A percentile compares a stretch with the other conserved stretches of the same genome.
Conservation (phyloP, 2,113 vertebrate genomes). For the Dolichotis patagonum region DNA sequence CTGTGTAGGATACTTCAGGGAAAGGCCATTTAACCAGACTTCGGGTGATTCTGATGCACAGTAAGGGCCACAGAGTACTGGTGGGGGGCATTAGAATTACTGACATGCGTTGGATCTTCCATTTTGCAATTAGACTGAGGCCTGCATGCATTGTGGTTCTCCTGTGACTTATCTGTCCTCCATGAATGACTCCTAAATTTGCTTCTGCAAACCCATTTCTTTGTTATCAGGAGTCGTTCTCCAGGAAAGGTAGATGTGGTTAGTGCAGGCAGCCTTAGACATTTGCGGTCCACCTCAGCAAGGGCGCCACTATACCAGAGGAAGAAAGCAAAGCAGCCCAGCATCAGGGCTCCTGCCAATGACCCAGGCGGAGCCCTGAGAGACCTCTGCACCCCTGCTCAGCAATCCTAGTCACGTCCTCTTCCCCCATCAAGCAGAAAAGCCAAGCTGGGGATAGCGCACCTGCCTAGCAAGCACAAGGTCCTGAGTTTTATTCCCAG, state of each 20-base stretch:
- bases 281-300: background rate
- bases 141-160: fast-evolving
- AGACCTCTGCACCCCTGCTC: background rate
- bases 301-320: background rate
- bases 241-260: background rate
- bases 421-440: background rate
- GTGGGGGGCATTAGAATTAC: too few species aligned
- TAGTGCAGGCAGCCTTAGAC: background rate
- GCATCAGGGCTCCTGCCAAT: background rate
- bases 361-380: background rate
- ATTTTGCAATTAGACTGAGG: background rate
- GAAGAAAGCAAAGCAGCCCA: background rate
- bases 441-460: too few species aligned
- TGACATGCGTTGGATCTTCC: background rate
- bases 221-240: background rate
- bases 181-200: background rate
- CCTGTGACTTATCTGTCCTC: background rate
- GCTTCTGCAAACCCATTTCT: background rate
- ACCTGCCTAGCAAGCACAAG: background rate
- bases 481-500: background rate
- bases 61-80: background rate
- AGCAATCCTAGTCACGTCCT: background rate
- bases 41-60: fast-evolving
- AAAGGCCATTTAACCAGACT: background rate
- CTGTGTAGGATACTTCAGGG: background rate